Evolutionary conservation across 2,888 invertebrate species (phyloP), one percentile per base, ranked within the genome.

Genomic region (Nysson spinosus): DNA sequence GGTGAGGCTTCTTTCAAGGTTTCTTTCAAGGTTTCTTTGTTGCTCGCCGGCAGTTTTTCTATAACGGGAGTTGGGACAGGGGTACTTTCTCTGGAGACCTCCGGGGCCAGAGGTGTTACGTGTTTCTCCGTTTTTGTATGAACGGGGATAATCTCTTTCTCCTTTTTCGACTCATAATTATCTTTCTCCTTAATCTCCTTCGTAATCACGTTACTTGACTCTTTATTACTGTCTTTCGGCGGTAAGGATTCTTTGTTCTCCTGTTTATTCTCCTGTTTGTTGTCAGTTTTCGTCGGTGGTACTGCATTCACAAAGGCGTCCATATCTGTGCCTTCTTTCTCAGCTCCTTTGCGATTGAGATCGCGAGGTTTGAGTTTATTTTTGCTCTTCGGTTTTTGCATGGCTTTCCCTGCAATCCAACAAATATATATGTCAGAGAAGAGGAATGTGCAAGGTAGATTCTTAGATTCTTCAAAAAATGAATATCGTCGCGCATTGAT

Each of bases 271-370:
- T 77, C 77, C 30, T 60, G 66, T 51, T 79, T 80, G 34, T 37
- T 58, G 32, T 83, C 83, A 7, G 71, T 55, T 47, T 79, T 72
- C 28, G 65, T 62, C 20, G 47, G 54, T 55, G 64, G 58, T 66
- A 61, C 74, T 60, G 69, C 58, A 58, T 85, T 86, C 64, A 88
- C 89, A 78, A 90, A 90, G 39, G 90, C 90, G 79, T 91, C 91
- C 91, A 91, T 90, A 61, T 91, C 91, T 19, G 90, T 89, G 66
- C 90, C 90, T 78, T 91, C 91, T 80, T 91, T 91, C 70, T 88
- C 90, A 35, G 89, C 89, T 63, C 90, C 90, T 75, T 89, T 90
- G 56, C 89, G 87, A 77, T 90, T 91, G 17, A 90, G 78, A 63
- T 90, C 90, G 61, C 88, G 88, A 73, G 87, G 87, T 81, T 90